phyloP scores from a whole-genome alignment of 2,797 vertebrate genomes.

The Saguinus oedipus region DNA sequence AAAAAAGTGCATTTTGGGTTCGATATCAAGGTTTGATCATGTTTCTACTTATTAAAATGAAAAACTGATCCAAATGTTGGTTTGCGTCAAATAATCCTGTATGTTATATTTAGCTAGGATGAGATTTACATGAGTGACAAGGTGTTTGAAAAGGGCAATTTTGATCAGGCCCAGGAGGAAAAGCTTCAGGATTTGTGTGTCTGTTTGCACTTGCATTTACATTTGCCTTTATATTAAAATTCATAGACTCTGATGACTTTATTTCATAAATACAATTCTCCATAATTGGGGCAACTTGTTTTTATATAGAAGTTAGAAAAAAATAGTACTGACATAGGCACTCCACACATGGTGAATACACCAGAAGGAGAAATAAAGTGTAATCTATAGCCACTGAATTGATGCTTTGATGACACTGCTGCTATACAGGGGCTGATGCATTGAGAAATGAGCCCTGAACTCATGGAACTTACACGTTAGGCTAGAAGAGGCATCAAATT shows the following conservation, averaged over 20 bases:
- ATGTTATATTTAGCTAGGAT: conserved; percentile 25
- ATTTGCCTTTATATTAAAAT: conserved; percentile 63
- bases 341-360: background rate
- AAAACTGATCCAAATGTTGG: conserved; percentile 50
- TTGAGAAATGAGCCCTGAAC: conserved; percentile 10
- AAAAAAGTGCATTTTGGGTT: conserved; percentile 24
- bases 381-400: background rate
- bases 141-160: conserved; percentile 21
- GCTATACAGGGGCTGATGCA: background rate
- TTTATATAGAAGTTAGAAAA: background rate
- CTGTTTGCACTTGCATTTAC: background rate
- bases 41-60: conserved; percentile 64
- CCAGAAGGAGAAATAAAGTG: background rate
- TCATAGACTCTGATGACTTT: background rate
- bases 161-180: conserved; percentile 37
- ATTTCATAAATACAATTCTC: background rate
- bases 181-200: background rate
- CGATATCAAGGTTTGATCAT: conserved; percentile 41
- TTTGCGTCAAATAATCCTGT: conserved; percentile 45
- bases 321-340: background rate
- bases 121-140: conserved; percentile 24
- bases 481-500: background rate
- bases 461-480: background rate
- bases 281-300: background rate
- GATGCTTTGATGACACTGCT: background rate